These are phyloP conservation scores for Sturmia bella DNA, from an alignment of 2,888 invertebrate species.

Conservation along the genomic window DNA sequence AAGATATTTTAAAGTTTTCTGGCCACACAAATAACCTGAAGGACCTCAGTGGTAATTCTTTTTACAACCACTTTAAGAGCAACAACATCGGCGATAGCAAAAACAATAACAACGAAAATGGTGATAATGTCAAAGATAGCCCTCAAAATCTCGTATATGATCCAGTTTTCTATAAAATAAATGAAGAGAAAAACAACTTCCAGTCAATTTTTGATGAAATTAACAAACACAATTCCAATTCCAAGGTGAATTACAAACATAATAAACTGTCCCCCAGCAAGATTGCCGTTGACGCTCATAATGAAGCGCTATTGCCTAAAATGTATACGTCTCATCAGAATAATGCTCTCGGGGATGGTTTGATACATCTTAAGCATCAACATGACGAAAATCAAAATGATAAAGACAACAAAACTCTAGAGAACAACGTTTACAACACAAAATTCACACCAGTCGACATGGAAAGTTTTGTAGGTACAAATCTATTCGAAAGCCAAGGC, in stretches of 20 bases:
- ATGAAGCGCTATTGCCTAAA: not conserved
- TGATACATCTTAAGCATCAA: too few species aligned
- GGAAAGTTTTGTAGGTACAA: constrained; percentile 79
- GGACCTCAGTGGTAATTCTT: constrained; percentile 10
- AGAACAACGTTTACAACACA: not conserved
- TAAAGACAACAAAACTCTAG: not conserved
- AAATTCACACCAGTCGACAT: constrained; percentile 18
- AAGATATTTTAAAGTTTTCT: constrained; percentile 66
- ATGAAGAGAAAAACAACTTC: not conserved
- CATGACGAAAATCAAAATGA: not conserved
- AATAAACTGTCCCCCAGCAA: not conserved
- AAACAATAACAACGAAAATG: not conserved
- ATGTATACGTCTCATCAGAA: not conserved
- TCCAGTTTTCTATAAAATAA: not conserved
- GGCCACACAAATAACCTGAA: constrained; percentile 28
- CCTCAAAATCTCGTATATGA: not conserved
- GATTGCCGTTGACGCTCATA: not conserved
- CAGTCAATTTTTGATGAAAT: not conserved
- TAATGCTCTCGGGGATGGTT: not conserved
- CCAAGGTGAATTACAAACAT: not conserved
- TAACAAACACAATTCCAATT: not conserved
- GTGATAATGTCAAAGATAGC: not conserved
- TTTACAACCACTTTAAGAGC: constrained; percentile 23
- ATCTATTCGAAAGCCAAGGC: constrained; percentile 76
- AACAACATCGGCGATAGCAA: not conserved